Base-by-base conservation (phyloP, 2,797 vertebrate genomes). In the Florisuga fusca region DNA sequence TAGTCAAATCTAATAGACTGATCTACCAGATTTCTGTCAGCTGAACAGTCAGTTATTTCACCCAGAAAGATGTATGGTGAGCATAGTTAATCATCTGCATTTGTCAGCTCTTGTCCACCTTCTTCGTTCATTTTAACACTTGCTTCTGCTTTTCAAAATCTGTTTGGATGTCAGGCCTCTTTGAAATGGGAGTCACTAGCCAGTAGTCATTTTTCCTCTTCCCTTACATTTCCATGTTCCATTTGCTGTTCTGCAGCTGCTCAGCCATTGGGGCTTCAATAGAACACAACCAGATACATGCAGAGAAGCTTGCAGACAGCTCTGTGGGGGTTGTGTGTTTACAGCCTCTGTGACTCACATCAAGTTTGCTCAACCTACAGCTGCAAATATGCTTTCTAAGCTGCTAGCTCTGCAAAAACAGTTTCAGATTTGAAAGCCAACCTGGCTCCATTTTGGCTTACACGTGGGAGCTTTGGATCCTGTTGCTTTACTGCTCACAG, bases 301-400 rank as follows among this genome's bases (percentile, higher is more conserved):
- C 34, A 59, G 69, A 91, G 55, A 78, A 95, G 68, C 91, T 89
- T 72, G 34, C 46, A 51, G n/a, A 89, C 46, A 80, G 5, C 41
- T 74, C 74, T 45, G 67, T 19, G 76, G 84, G 90, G 25, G 36
- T 66, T 94, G 61, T 43, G 9, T 74, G 43, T 92, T 91, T 95
- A 93, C 76, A 95, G 82, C 58, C 48, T 7, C 79, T 66, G 31
- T 89, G 87, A 93, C 76, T 96, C 87, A 68, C 61, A 82, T 5
- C 41, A 89, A 53, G 84, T 95, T 92, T 92, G 54, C 84, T 91
- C 73, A 82, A 50, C 10, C 90, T 95, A 71, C 14, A 48, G 67
- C 64, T 87, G 43, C 51, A 89, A 74, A 63, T 90, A 48, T 9
- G 12, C 50, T 81, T 96, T 83, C 73, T 57, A 89, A 71, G 68